These are phyloP conservation scores for Apodemus agrarius DNA, from an alignment of 2,797 vertebrate species.

Conservation along the genomic window DNA sequence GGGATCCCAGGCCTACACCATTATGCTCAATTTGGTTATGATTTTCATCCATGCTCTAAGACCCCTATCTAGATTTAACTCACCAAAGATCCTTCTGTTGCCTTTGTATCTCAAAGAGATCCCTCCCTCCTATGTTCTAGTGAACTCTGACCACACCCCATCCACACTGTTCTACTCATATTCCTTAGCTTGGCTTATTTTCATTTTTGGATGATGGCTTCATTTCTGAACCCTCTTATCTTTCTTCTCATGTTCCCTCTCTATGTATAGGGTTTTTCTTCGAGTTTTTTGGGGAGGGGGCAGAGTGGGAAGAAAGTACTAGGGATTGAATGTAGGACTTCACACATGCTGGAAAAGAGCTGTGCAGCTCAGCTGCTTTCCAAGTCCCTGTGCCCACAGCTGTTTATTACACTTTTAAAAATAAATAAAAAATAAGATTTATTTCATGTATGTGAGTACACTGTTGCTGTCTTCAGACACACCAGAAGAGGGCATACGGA, in stretches of 20 bases:
- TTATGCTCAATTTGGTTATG: background rate
- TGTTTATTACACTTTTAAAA: background rate
- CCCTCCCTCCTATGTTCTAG: background rate
- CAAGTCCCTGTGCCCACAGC: background rate
- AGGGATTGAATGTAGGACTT: background rate
- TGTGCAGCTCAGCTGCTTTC: background rate
- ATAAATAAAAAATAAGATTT: background rate
- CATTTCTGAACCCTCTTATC: slow-evolving; percentile 22
- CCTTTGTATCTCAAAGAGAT: background rate
- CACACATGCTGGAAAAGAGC: background rate
- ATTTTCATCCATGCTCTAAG: slow-evolving; percentile 11
- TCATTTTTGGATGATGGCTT: slow-evolving; percentile 1
- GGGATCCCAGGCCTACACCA: background rate
- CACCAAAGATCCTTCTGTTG: background rate
- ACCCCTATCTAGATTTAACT: slow-evolving; percentile 25
- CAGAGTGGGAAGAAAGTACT: background rate
- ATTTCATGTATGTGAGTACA: background rate
- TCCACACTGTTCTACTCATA: background rate
- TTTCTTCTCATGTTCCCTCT: background rate
- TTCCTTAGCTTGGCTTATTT: background rate
- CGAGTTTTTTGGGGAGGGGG: background rate
- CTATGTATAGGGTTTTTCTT: background rate
- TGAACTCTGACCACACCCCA: background rate
- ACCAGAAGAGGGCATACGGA: background rate
- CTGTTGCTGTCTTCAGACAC: background rate